Base-by-base conservation (phyloP, 2,113 vertebrate species). In the Chrysochloris asiatica region DNA sequence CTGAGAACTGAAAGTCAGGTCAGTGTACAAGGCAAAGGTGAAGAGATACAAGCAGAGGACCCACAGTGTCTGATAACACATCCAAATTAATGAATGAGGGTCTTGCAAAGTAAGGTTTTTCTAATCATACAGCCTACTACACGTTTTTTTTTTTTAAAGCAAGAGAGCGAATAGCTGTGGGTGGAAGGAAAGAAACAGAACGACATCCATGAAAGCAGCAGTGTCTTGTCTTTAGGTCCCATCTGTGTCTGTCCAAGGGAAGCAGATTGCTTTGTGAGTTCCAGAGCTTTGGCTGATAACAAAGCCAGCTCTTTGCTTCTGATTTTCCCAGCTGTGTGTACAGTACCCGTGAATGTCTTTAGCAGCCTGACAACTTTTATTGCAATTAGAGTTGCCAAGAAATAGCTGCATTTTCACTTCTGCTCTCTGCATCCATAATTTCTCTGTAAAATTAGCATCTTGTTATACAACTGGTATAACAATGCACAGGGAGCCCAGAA, bases 331-430 rank as follows among this genome's bases (percentile, higher is more conserved):
- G 91, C 93, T 93, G 91, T 81, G 91, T 83, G 89, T 75, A 22
- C 38, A 78, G 94, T 56, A 38, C 88, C 63, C 4, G 56, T 33
- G 77, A 79, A 61, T 45, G 92, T 95, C 94, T 95, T 95, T 95
- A 93, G 86, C 96, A 96, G 96, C 90, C 96, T 94, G 95, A 88
- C 82, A 47, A 47, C 30, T 63, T 78, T n/a, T 30, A 50, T 4
- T 0, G 87, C 75, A 48, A 43, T 12, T 6, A n/a, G 45, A 52
- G 54, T 8, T 83, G 92, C 92, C 91, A 91, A 69, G 89, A 91
- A 59, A 48, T 38, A 73, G 81, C 95, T 75, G 36, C 11, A 11
- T 28, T 26, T 22, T 82, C 93, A 11, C 22, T 59, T 41, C 88
- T 30, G 84, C 92, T 88, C 86, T 83, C 43, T n/a, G 78, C 73